These are phyloP conservation scores for Gymnarchus niloticus DNA, from an alignment of 2,113 vertebrate genomes.

Conservation along the genomic window DNA sequence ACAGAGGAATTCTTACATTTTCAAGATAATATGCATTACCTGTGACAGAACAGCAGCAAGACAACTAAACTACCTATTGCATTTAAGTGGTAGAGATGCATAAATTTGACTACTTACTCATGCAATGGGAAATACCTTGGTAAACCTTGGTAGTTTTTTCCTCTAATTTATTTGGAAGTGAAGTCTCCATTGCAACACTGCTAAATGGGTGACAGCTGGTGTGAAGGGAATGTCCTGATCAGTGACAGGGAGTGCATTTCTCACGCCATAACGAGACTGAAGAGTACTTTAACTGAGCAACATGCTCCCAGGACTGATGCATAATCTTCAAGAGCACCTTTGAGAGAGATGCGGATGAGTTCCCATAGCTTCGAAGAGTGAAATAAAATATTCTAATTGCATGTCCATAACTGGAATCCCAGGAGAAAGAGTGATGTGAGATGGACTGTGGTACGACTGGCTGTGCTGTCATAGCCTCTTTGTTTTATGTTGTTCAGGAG, in stretches of 20 bases:
- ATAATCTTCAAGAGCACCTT: background rate
- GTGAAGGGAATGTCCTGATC: background rate
- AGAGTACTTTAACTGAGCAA: background rate
- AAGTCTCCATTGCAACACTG: background rate
- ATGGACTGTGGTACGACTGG: background rate
- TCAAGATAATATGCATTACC: background rate
- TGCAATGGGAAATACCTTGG: background rate
- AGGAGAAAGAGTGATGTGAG: background rate
- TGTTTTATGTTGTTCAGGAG: background rate
- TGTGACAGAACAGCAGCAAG: background rate
- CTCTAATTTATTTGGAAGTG: background rate
- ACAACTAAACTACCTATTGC: background rate
- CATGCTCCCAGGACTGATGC: background rate
- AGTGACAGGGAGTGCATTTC: background rate
- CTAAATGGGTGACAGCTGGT: background rate
- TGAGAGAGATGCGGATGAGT: background rate
- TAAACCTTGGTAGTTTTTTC: background rate
- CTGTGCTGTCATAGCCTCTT: background rate
- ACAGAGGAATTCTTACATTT: background rate
- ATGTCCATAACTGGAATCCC: background rate
- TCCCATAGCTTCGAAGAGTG: background rate
- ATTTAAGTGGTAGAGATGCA: background rate
- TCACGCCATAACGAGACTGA: background rate
- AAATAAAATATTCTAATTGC: constrained; percentile 11
- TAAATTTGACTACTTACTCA: too few species aligned